These are phyloP conservation scores for Manis pentadactyla DNA, from an alignment of 2,797 vertebrate species.

Conservation along the genomic window DNA sequence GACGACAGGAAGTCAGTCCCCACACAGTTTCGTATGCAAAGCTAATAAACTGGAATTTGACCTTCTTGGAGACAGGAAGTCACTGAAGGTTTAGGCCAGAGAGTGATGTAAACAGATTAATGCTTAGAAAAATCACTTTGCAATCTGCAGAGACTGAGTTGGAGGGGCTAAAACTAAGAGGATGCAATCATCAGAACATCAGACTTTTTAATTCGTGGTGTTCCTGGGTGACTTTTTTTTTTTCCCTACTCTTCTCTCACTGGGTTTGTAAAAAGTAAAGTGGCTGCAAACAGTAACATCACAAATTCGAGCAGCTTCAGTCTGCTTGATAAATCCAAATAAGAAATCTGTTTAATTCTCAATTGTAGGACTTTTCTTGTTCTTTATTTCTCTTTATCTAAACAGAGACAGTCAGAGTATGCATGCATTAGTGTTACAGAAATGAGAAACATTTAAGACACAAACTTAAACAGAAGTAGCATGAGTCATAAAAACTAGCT, in stretches of 20 bases:
- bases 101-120: neutral
- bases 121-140: neutral
- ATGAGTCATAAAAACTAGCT: neutral
- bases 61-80: neutral
- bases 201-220: neutral
- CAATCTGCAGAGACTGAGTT: neutral
- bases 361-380: neutral
- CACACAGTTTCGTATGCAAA: neutral
- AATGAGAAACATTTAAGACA: neutral
- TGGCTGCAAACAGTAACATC: neutral
- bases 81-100: neutral
- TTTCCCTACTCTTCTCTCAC: neutral
- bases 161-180: neutral
- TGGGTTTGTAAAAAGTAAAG: neutral
- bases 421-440: neutral
- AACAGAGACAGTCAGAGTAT: neutral
- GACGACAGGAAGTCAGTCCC: neutral
- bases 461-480: slow-evolving; percentile 12
- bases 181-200: neutral
- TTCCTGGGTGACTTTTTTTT: neutral
- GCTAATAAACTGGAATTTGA: neutral
- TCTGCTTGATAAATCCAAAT: neutral
- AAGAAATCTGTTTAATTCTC: neutral
- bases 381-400: neutral
- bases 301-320: neutral